Base-by-base conservation (phyloP, 1,140 invertebrate species). In the Formica selysi region DNA sequence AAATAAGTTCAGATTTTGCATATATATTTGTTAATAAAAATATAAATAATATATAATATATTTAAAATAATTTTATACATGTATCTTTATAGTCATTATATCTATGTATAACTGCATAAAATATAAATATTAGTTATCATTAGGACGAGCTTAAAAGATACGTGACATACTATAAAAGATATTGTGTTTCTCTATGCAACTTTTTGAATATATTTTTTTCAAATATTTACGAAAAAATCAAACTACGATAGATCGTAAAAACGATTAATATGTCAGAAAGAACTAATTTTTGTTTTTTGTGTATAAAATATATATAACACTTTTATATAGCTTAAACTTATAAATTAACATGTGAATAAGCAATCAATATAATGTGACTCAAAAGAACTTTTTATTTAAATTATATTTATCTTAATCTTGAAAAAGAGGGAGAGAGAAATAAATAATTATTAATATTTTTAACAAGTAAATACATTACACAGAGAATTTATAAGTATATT, bases 401-500 rank as follows among this genome's bases (percentile, higher is more conserved):
- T 26, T 10, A 61, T 61, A 8, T 61, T 22, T n/a, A 22, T 26
- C 29, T 61, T 61, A 54, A 54, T 7, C 19, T 44, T 4, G 44
- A 54, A 2, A 54, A 6, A 54, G 19, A 19, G 51, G 6, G 1
- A n/a, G 7, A 57, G 54, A 22, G n/a, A 54, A 19, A 19, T 54
- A 19, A 54, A n/a, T 8, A 57, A n/a, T 57, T 57, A 57, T 51
- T 57, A 57, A 62, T 62, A 26, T 62, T 29, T 61, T 62, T 62
- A 26, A 29, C 11, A 11, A 62, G 29, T 62, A 16, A 64, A 64
- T 62, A 26, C 2, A 62, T 6, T 64, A 29, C 26, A 64, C 6
- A 29, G 6, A 0, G 4, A 32, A 22, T 22, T 22, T 22, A 22
- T 22, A 22, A 22, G 22, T 22, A 22, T 22, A 78, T 64, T 32